phyloP scores from a whole-genome alignment of 2,888 invertebrate species.

The Scelioninae gen. 1 region DNA sequence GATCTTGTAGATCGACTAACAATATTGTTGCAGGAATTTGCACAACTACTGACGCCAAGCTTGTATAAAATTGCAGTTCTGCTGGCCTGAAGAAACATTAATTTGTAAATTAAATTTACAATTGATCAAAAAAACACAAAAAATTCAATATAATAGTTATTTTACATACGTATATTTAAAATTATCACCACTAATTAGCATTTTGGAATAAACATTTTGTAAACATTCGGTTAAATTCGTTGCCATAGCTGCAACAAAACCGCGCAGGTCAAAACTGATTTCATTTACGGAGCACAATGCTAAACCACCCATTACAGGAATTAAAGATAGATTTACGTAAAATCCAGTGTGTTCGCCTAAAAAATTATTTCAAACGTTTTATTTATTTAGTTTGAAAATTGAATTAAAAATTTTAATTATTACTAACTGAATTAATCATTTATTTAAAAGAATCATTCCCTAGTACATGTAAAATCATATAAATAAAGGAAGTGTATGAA shows the following conservation, averaged over 20 bases:
- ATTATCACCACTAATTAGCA: conserved; percentile 90
- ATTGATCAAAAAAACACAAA: too few species aligned
- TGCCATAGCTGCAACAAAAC: conserved; percentile 90
- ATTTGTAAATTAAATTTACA: too few species aligned
- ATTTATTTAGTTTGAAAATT: too few species aligned
- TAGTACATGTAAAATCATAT: too few species aligned
- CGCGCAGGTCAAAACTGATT: conserved; percentile 89
- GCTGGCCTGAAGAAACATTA: conserved; percentile 86
- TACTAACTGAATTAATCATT: too few species aligned
- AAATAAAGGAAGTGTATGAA: too few species aligned
- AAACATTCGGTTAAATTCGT: conserved; percentile 92
- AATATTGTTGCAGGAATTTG: conserved; percentile 89
- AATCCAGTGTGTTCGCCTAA: conserved; percentile 88
- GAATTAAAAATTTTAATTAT: too few species aligned
- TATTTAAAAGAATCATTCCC: too few species aligned
- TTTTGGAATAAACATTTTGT: conserved; percentile 92
- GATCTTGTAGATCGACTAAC: conserved; percentile 87
- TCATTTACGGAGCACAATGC: conserved; percentile 91
- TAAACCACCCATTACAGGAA: conserved; percentile 91
- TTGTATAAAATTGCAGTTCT: conserved; percentile 91
- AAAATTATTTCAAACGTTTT: conserved; percentile 57
- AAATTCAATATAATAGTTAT: too few species aligned
- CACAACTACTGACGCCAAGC: conserved; percentile 89
- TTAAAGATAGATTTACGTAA: conserved; percentile 89
- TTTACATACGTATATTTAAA: conserved; percentile 89